These are phyloP conservation scores for Eudasyphora cyanicolor DNA, from an alignment of 2,888 invertebrate species.

Conservation along the genomic window DNA sequence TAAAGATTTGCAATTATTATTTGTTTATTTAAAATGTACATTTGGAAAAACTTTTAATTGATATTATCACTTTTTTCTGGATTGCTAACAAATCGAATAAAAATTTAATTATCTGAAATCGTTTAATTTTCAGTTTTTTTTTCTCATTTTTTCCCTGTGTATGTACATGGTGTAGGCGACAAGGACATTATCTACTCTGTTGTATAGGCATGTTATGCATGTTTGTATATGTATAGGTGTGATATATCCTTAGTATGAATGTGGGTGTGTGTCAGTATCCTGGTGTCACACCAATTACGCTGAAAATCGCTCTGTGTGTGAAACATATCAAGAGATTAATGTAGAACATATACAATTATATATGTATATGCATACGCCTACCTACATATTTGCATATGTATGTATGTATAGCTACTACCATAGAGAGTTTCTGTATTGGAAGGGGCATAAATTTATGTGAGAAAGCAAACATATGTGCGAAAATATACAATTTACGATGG, in stretches of 20 bases:
- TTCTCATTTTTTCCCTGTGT: not conserved
- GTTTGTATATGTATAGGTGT: not conserved
- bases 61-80: constrained; percentile 6
- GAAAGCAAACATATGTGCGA: constrained; percentile 29
- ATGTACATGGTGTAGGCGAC: constrained; percentile 27
- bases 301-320: constrained; percentile 26
- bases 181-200: not conserved
- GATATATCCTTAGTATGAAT: not conserved
- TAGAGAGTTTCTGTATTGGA: no score
- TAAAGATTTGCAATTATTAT: no score
- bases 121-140: not conserved
- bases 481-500: not conserved
- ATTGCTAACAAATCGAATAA: not conserved
- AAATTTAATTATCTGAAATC: constrained; percentile 8
- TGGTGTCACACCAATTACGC: constrained; percentile 55
- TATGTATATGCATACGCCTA: not conserved
- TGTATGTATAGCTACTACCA: not conserved
- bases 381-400: not conserved
- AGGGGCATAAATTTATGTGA: not conserved
- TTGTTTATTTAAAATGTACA: constrained; percentile 1
- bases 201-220: constrained; percentile 10
- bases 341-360: not conserved
- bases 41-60: not conserved
- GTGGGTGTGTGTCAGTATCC: constrained; percentile 13
- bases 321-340: constrained; percentile 49